phyloP scores from a whole-genome alignment of 2,888 invertebrate species.

The Argynnis bischoffii region DNA sequence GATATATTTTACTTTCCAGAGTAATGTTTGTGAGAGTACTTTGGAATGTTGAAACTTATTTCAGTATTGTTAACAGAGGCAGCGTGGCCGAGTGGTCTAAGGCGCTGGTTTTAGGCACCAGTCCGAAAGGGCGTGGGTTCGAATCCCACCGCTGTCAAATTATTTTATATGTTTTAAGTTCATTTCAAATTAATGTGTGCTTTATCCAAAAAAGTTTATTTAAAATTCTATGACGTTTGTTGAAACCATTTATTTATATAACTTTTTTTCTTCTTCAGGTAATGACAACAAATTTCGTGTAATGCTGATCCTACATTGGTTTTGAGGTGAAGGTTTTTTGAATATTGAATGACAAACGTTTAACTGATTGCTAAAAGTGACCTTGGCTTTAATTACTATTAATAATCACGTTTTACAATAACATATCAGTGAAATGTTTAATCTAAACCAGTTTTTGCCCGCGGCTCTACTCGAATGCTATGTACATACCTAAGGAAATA shows the following conservation, averaged over 20 bases:
- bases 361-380: not conserved
- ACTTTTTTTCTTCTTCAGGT: slow-evolving; percentile 17
- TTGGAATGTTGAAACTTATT: slow-evolving; percentile 14
- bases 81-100: slow-evolving; percentile 95
- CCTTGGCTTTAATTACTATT: slow-evolving; percentile 3
- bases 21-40: not conserved
- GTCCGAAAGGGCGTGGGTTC: slow-evolving; percentile 85
- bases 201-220: no score
- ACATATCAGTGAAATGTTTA: not conserved
- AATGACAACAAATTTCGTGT: slow-evolving; percentile 7
- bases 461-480: no score
- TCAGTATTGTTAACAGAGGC: slow-evolving; percentile 57
- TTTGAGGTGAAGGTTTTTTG: slow-evolving; percentile 7
- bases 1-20: not conserved
- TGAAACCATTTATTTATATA: not conserved
- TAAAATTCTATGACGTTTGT: not conserved
- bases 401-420: not conserved
- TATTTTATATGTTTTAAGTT: not conserved
- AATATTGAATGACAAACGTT: not conserved
- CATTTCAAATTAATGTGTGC: not conserved
- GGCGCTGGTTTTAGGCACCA: slow-evolving; percentile 96
- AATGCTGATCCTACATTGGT: not conserved
- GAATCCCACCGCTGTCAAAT: slow-evolving; percentile 81
- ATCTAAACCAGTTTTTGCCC: not conserved
- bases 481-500: no score